Base-by-base conservation (phyloP, 1,140 invertebrate genomes). In the Vollenhovia emeryi region DNA sequence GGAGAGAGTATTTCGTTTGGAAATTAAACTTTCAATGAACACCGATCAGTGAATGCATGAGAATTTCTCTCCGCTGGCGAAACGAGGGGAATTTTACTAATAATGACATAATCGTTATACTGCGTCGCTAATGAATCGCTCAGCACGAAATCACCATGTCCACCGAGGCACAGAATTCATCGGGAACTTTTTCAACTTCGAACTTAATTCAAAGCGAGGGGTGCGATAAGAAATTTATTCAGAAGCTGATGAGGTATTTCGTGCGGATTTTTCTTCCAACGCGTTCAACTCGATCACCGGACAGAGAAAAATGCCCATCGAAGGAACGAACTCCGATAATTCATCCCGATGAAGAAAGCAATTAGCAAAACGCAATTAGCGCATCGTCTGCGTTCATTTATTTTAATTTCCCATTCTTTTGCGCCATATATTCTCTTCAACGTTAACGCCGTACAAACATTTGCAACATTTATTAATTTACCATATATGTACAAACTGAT, bases 211-310 rank as follows among this genome's bases (percentile, higher is more conserved):
- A 60, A 66, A 52, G 52, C 52, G 64, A 40, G 71, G 27, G 69
- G 60, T 62, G 69, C 69, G 62, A 85, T 68, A 78, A 78, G 36
- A 86, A 84, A 85, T 85, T 84, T 78, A 87, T 87, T 87, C 62
- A 85, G 83, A 55, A 62, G 24, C 73, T 82, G 50, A 59, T 40
- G 83, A 50, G 62, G 45, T 85, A 79, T 78, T 76, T 57, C 60
- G 40, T 24, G 52, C 40, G 57, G 55, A 60, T 79, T 84, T 78
- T 76, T 68, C 48, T 84, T 76, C 52, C 48, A 59, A 45, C 48
- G 64, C 55, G 36, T 13, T 55, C 64, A 40, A 21, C 73, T 76
- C 68, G 62, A 86, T 76, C 55, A 52, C 24, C 30, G 27, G 36
- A 84, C 52, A 64, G 74, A 84, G 80, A 84, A 84, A 83, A 73